A percentile compares a stretch with the other conserved stretches of the same genome.
Conservation (phyloP, 2,888 invertebrate genomes). For the Nephrotoma flavescens region DNA sequence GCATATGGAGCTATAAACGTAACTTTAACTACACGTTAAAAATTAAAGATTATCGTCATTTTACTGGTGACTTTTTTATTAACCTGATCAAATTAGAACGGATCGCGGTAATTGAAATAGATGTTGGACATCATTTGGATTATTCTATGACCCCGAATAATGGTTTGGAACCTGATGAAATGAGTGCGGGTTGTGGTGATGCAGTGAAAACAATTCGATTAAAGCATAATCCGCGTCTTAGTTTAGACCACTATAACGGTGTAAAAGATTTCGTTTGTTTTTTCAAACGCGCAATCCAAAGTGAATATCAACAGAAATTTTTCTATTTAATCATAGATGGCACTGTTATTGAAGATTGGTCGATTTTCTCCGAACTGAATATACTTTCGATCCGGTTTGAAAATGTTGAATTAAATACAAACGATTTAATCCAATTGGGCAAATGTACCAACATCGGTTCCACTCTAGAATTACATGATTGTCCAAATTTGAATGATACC, state of each 20-base stretch:
- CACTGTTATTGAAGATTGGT: not conserved
- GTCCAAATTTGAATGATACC: not conserved
- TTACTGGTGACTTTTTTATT: not conserved
- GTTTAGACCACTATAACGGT: not conserved
- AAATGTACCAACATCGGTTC: not conserved
- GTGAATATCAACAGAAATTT: not conserved
- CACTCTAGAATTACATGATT: not conserved
- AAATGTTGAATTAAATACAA: not conserved
- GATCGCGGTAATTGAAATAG: not conserved
- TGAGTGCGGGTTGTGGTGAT: not conserved
- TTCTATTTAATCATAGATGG: not conserved
- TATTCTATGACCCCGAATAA: not conserved
- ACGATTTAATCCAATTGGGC: not conserved
- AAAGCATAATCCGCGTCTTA: not conserved
- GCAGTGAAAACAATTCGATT: not conserved
- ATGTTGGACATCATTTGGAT: not conserved
- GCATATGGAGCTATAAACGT: not conserved
- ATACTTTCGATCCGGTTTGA: not conserved
- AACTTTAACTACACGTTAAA: not conserved
- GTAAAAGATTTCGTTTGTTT: not conserved
- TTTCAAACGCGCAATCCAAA: not conserved
- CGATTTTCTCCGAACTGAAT: not conserved
- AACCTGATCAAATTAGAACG: not conserved
- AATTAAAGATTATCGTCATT: not conserved
- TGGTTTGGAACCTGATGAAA: not conserved